Conservation (phyloP, 1,140 invertebrate genomes). For the Drosophila orosa region DNA sequence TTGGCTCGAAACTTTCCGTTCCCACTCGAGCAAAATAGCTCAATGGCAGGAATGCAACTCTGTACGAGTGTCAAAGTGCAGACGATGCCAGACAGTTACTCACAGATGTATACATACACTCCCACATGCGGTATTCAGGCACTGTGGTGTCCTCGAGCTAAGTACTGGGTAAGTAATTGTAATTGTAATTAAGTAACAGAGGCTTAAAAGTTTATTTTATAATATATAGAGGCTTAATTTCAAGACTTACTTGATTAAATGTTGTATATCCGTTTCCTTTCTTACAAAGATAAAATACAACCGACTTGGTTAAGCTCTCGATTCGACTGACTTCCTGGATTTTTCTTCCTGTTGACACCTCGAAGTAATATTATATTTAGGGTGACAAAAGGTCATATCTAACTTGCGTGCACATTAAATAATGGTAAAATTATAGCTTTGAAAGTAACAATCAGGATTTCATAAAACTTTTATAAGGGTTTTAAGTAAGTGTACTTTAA, state of each 20-base stretch:
- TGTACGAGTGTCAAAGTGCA: conserved; percentile 19
- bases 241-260: background rate
- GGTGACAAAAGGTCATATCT: conserved; percentile 2
- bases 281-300: background rate
- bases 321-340: background rate
- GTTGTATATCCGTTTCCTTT: background rate
- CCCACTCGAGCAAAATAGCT: conserved; percentile 46
- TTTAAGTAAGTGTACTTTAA: background rate
- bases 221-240: background rate
- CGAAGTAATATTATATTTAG: background rate
- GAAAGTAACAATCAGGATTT: conserved; percentile 5
- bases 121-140: conserved; percentile 24
- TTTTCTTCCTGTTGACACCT: background rate
- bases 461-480: background rate
- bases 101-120: conserved; percentile 23
- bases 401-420: conserved; percentile 7
- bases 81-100: conserved; percentile 36
- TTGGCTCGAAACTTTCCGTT: conserved; percentile 38
- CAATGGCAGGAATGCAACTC: conserved; percentile 47
- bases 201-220: background rate
- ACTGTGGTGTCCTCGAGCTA: no score
- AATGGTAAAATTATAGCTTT: conserved; percentile 1
- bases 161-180: conserved; percentile 7
- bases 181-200: background rate
- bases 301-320: background rate